These are phyloP conservation scores for Pagrus major DNA, from an alignment of 2,113 vertebrate species.

Conservation along the genomic window DNA sequence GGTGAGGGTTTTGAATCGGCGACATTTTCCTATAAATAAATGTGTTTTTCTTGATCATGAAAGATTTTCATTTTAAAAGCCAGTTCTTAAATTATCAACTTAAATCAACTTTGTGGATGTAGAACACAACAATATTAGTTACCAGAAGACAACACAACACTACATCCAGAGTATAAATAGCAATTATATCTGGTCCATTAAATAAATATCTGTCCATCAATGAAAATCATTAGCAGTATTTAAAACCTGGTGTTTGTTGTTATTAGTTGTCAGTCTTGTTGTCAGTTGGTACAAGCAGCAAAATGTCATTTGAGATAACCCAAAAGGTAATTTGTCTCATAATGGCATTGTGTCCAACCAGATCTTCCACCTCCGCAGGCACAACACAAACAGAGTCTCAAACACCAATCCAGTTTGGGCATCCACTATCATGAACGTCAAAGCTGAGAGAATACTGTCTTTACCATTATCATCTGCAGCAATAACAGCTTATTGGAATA, in stretches of 20 bases:
- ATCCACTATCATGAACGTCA: too few relatives aligned
- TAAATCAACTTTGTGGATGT: conserved; percentile 3
- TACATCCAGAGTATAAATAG: not conserved
- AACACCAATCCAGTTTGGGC: too few relatives aligned
- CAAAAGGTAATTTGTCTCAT: too few relatives aligned
- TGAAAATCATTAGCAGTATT: too few relatives aligned
- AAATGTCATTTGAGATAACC: too few relatives aligned
- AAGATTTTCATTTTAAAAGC: conserved; percentile 8
- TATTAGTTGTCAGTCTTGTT: too few relatives aligned
- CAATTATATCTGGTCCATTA: not conserved
- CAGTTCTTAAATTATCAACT: not conserved
- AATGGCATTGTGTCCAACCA: too few relatives aligned
- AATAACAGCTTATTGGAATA: not conserved
- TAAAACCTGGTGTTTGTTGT: too few relatives aligned
- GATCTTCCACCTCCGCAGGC: too few relatives aligned
- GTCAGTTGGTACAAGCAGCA: too few relatives aligned
- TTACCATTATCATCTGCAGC: not conserved
- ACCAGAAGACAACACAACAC: conserved; percentile 6
- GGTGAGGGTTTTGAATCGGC: not conserved
- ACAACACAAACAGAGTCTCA: too few relatives aligned
- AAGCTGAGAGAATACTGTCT: not conserved
- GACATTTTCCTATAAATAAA: conserved; percentile 1
- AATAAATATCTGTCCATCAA: conserved; percentile 3
- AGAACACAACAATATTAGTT: not conserved
- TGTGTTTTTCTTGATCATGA: not conserved